These are phyloP conservation scores for Dicrostonyx torquatus DNA, from an alignment of 2,797 vertebrate genomes.

Conservation along the genomic window DNA sequence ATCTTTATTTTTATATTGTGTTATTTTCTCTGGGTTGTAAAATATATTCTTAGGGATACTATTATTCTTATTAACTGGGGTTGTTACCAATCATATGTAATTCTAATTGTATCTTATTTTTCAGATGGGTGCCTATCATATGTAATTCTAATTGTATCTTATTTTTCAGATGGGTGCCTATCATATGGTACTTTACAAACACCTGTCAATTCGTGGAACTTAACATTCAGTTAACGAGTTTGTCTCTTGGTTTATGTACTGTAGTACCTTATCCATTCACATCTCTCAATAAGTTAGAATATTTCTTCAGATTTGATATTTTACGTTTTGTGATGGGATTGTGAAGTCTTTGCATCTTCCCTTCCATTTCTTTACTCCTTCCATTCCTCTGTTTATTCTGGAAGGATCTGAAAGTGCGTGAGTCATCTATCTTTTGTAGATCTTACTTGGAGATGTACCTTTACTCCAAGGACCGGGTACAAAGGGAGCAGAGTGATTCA, in stretches of 20 bases:
- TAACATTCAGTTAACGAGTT: neutral
- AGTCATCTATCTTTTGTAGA: neutral
- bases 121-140: neutral
- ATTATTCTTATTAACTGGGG: neutral
- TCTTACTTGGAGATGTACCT: neutral
- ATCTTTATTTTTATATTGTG: neutral
- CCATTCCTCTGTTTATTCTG: no score
- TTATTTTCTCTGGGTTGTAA: neutral
- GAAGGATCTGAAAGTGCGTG: neutral
- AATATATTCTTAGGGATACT: neutral
- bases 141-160: neutral
- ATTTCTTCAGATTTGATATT: neutral
- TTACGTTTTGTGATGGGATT: neutral
- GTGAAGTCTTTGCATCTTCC: neutral
- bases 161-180: neutral
- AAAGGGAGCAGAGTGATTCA: neutral
- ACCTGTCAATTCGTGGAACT: neutral
- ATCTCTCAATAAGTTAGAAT: neutral
- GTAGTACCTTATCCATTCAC: neutral
- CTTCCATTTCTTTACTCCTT: neutral
- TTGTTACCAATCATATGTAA: neutral
- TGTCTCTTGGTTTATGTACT: neutral
- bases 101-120: neutral
- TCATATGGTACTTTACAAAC: neutral
- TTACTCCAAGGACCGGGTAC: neutral